Conservation (phyloP, 2,888 invertebrate genomes). For the Aplocera efformata region DNA sequence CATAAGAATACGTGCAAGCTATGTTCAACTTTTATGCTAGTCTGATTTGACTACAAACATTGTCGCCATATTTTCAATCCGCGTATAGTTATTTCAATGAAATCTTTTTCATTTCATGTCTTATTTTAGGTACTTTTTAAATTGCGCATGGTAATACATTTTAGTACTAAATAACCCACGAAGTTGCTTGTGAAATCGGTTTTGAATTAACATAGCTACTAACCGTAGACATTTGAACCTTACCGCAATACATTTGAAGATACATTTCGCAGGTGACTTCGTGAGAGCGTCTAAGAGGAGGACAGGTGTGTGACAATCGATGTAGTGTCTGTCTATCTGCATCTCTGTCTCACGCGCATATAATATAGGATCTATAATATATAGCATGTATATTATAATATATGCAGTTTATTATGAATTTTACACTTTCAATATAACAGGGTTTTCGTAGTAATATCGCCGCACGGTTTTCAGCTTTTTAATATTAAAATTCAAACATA, state of each 20-base stretch:
- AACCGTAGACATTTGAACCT: slow-evolving; percentile 40
- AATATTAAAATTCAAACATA: slow-evolving; percentile 20
- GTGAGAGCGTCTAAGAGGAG: slow-evolving; percentile 68
- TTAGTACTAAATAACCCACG: slow-evolving; percentile 63
- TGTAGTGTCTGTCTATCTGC: slow-evolving; percentile 74
- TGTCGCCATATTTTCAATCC: no score
- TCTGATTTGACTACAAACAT: no score
- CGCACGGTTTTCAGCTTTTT: slow-evolving; percentile 44
- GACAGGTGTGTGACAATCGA: slow-evolving; percentile 75
- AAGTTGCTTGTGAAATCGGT: slow-evolving; percentile 66
- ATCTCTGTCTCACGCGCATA: slow-evolving; percentile 73
- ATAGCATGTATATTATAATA: slow-evolving; percentile 20
- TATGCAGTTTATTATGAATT: slow-evolving; percentile 15
- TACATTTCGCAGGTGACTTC: slow-evolving; percentile 78
- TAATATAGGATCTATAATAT: slow-evolving; percentile 34
- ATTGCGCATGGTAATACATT: slow-evolving; percentile 41
- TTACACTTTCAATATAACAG: slow-evolving; percentile 26
- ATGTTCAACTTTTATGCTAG: no score
- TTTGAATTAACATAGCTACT: slow-evolving; percentile 51
- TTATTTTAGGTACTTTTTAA: no score
- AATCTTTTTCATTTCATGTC: no score
- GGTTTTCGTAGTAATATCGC: slow-evolving; percentile 34
- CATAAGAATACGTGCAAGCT: no score
- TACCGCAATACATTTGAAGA: slow-evolving; percentile 49
- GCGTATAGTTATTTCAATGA: no score